Base-by-base conservation (phyloP, 2,797 vertebrate genomes). In the Danio jaintianensis region DNA sequence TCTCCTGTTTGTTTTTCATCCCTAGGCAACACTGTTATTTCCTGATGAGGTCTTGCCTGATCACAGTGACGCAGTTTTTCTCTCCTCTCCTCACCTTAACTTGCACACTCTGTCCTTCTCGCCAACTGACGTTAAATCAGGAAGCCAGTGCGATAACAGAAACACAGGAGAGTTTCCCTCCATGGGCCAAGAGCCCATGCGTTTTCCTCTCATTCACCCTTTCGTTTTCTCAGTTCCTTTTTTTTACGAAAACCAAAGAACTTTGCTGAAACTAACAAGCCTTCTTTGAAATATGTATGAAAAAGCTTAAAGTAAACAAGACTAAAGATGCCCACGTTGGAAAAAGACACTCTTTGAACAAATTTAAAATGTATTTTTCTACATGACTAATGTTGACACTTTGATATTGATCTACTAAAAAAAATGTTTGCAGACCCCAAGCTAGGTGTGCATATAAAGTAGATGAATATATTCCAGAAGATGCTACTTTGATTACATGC, bases 1-100 rank as follows among this genome's bases (percentile, higher is more conserved):
- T 71, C 82, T 79, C 74, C 77, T 85, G 82, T 86, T 87, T 89
- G 85, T 87, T 88, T 89, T 86, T 55, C 75, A 86, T 87, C 83
- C 86, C 88, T 88, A 86, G 85, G 88, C 87, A 89, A 88, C 88
- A 80, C 83, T 85, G 87, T 87, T 87, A 83, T 88, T 88, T 89
- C 88, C 88, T 89, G 83, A 83, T 86, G 79, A 84, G 75, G 82
- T 78, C 79, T 80, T 80, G 83, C 50, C 80, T 81, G 87, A 82
- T 82, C 81, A 71, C 73, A 75, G 67, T 86, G 83, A 88, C 83
- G 83, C 75, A 84, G 80, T 75, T 73, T 66, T 58, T 82, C 70
- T 76, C 58, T 63, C 38, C 18, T 22, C 9, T 42, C n/a, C 70
- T 80, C 82, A 73, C 78, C 48, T 68, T 58, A 66, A 11, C 56